These are phyloP conservation scores for Amblyteles armatorius DNA, from an alignment of 2,888 invertebrate species.

Conservation along the genomic window DNA sequence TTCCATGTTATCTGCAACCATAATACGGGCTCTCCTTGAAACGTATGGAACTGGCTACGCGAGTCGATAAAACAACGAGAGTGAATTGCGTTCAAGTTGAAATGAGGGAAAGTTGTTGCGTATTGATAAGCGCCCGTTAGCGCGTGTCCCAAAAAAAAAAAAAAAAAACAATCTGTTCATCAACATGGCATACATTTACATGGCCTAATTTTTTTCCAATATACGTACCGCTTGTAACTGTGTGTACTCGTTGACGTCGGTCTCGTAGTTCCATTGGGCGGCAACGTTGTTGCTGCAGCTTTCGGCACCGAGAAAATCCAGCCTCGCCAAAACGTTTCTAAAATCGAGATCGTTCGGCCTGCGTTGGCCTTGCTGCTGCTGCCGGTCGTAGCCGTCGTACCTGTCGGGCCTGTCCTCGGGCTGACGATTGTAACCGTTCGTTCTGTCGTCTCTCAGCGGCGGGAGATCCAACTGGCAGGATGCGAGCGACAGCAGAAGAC, in stretches of 20 bases:
- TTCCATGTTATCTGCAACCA: conserved; percentile 9
- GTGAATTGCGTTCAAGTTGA: conserved; percentile 24
- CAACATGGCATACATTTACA: not conserved
- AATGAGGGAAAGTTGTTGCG: conserved; percentile 55
- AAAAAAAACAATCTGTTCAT: not conserved
- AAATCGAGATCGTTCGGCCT: conserved; percentile 74
- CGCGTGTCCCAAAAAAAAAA: conserved; percentile 52
- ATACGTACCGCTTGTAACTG: conserved; percentile 93
- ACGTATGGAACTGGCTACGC: conserved; percentile 28
- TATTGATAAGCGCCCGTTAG: conserved; percentile 46
- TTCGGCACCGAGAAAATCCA: conserved; percentile 91
- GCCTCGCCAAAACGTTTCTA: conserved; percentile 86
- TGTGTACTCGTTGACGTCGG: conserved; percentile 93
- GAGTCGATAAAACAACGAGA: conserved; percentile 54
- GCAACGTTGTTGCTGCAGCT: conserved; percentile 95
- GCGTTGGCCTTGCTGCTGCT: conserved; percentile 39
- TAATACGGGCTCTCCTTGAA: conserved; percentile 49
- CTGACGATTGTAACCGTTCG: conserved; percentile 64
- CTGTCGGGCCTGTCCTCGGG: conserved; percentile 47
- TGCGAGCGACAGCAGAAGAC: conserved; percentile 68
- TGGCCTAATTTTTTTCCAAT: conserved; percentile 5
- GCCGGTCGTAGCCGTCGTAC: conserved; percentile 61
- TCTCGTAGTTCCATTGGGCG: conserved; percentile 96
- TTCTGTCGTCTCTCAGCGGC: conserved; percentile 75
- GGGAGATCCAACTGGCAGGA: conserved; percentile 80